A percentile compares a stretch with the other conserved stretches of the same genome.
These are phyloP conservation scores for Ciconia maguari DNA, from an alignment of 2,113 vertebrate genomes.

Conservation along the genomic window DNA sequence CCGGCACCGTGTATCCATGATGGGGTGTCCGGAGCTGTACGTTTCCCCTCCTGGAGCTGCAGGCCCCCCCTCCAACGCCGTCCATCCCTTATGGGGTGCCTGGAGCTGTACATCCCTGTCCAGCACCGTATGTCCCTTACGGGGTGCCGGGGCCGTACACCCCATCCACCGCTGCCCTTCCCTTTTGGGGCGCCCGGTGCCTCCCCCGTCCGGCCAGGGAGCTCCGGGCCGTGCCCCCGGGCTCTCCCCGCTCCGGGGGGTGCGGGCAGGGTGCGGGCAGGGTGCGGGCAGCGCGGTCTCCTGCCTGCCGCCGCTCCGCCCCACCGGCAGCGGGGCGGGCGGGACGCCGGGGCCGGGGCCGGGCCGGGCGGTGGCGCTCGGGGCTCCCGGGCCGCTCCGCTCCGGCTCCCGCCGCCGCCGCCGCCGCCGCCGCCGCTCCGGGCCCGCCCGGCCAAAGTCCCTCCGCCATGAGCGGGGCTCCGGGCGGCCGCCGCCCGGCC, in stretches of 20 bases:
- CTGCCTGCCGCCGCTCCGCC: too few relatives aligned
- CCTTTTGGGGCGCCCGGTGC: background rate
- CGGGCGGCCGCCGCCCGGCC: background rate
- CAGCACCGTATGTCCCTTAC: too few relatives aligned
- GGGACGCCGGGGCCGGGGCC: too few relatives aligned
- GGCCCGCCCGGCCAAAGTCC: background rate
- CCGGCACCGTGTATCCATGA: fast-evolving
- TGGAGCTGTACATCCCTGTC: background rate
- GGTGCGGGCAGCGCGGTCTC: too few relatives aligned
- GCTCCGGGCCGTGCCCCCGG: background rate
- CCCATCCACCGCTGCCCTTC: background rate
- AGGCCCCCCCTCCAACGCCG: background rate
- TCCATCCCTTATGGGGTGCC: background rate
- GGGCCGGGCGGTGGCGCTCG: background rate
- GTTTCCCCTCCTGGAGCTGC: too few relatives aligned
- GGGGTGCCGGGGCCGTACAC: background rate
- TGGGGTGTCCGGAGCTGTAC: background rate
- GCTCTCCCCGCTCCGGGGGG: too few relatives aligned
- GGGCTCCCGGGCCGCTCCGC: background rate
- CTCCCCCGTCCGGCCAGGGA: too few relatives aligned
- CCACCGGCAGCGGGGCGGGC: too few relatives aligned
- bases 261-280: too few relatives aligned
- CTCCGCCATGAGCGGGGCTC: background rate
- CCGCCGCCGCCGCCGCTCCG: background rate
- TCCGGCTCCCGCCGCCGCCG: background rate